A percentile compares a stretch with the other conserved stretches of the same genome.
Conservation (phyloP, 2,888 invertebrate species). For the Graphium colonna region DNA sequence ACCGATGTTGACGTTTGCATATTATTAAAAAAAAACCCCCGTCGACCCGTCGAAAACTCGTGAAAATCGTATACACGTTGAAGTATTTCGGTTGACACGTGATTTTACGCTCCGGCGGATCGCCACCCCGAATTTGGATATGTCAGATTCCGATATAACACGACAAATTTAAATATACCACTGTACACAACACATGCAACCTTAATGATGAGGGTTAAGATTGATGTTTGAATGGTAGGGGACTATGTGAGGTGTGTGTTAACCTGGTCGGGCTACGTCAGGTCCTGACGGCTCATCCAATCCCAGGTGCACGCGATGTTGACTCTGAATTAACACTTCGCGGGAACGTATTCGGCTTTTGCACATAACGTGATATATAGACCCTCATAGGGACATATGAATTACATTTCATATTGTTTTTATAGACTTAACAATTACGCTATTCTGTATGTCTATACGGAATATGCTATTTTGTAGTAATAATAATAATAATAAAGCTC, state of each 20-base stretch:
- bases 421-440: too few relatives aligned
- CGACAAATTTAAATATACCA: conserved; percentile 26
- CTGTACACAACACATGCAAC: conserved; percentile 5
- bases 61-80: conserved; percentile 33
- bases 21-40: neutral
- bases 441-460: too few relatives aligned
- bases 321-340: conserved; percentile 40
- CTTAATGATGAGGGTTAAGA: conserved; percentile 18
- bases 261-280: conserved; percentile 26
- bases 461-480: too few relatives aligned
- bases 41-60: neutral
- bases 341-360: conserved; percentile 11
- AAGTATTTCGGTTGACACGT: conserved; percentile 57
- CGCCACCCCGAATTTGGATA: conserved; percentile 51
- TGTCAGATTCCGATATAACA: conserved; percentile 43
- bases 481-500: too few relatives aligned
- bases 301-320: conserved; percentile 34
- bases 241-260: conserved; percentile 6
- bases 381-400: too few relatives aligned
- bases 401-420: too few relatives aligned
- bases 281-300: conserved; percentile 37
- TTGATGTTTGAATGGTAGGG: conserved; percentile 18
- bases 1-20: neutral
- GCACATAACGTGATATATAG: neutral
- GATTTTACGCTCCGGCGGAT: conserved; percentile 67